Conservation (phyloP, 2,888 invertebrate species). For the Brachycybe producta region DNA sequence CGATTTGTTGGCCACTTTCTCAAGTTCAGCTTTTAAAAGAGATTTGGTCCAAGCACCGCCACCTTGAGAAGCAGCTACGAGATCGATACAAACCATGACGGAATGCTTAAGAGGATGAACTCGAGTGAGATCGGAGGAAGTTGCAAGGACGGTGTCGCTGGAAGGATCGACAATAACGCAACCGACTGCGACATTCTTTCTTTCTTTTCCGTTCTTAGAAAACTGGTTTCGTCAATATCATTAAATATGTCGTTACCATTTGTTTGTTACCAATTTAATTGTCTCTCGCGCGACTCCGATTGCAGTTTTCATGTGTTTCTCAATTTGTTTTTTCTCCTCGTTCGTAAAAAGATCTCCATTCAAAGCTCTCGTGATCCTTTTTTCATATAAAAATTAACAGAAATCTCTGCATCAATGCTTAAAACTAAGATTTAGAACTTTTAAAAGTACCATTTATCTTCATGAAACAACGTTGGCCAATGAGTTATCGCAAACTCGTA, state of each 20-base stretch:
- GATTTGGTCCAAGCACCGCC: constrained; percentile 51
- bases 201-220: too few relatives aligned
- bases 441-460: constrained; percentile 47
- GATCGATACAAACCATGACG: constrained; percentile 69
- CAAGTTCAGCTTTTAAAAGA: too few relatives aligned
- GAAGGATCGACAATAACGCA: constrained; percentile 64
- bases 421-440: too few relatives aligned
- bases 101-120: constrained; percentile 68
- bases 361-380: constrained; percentile 28
- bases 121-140: constrained; percentile 40
- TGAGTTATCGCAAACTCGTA: constrained; percentile 43
- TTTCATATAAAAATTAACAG: neutral
- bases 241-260: too few relatives aligned
- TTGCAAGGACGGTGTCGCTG: constrained; percentile 51
- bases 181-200: too few relatives aligned
- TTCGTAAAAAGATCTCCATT: constrained; percentile 47
- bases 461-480: constrained; percentile 80
- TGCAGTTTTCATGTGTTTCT: constrained; percentile 45
- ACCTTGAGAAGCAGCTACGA: constrained; percentile 67
- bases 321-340: constrained; percentile 43
- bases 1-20: neutral
- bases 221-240: too few relatives aligned
- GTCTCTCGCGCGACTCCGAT: constrained; percentile 40
- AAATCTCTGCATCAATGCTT: too few relatives aligned
- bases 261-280: too few relatives aligned